Conservation (phyloP, 2,113 vertebrate genomes). For the Eidolon helvum region DNA sequence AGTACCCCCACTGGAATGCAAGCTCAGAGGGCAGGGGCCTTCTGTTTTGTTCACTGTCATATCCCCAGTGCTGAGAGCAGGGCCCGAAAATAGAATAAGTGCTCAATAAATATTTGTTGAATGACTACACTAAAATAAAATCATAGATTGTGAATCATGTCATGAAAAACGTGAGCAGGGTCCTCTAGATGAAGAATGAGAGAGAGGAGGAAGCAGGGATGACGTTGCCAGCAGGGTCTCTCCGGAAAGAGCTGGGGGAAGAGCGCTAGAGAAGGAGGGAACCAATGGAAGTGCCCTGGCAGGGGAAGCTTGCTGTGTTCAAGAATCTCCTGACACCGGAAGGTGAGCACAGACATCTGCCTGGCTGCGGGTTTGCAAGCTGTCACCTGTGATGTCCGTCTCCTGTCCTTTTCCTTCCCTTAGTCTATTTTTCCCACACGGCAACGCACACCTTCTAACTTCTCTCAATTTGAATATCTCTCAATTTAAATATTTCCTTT, state of each 20-base stretch:
- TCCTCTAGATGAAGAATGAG: not conserved
- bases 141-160: not conserved
- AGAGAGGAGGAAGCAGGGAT: not conserved
- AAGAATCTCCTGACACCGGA: not conserved
- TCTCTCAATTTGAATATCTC: not conserved
- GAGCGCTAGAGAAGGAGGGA: not conserved
- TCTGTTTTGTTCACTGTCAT: not conserved
- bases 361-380: not conserved
- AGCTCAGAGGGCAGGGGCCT: not conserved
- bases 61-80: not conserved
- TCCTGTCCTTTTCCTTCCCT: not conserved
- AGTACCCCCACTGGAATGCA: not conserved
- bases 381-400: rapidly evolving
- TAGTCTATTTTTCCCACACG: not conserved
- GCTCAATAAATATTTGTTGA: not conserved
- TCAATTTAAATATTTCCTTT: not conserved
- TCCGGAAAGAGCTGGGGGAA: not conserved
- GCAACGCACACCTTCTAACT: not conserved
- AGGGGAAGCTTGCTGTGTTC: not conserved
- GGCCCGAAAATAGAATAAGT: not conserved
- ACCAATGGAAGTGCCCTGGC: not conserved
- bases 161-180: not conserved
- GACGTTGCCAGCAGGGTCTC: not conserved
- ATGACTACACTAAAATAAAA: not conserved
- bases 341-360: rapidly evolving